Evolutionary conservation across 2,888 invertebrate species (phyloP).

Genomic region (Zaprionus obscuricornis): DNA sequence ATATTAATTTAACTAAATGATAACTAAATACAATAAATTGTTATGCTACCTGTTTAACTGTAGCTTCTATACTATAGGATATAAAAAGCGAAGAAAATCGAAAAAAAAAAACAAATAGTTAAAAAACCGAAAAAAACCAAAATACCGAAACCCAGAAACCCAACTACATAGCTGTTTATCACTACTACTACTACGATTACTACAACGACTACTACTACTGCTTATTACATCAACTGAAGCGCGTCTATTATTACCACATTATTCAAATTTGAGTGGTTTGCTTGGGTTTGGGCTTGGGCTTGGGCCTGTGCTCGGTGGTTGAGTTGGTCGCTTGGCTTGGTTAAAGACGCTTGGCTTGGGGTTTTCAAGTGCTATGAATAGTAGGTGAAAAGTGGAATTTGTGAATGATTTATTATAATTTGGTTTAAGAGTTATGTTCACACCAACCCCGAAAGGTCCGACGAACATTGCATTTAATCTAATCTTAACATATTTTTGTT

Average conservation of each 20-base stretch:
- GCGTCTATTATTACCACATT: slow-evolving; percentile 78
- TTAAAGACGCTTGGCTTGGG: background rate
- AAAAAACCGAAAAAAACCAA: slow-evolving; percentile 25
- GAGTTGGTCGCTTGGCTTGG: background rate
- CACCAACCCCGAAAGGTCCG: slow-evolving; percentile 61
- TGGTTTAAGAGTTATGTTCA: slow-evolving; percentile 79
- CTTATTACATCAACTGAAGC: slow-evolving; percentile 74
- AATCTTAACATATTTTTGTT: slow-evolving; percentile 50
- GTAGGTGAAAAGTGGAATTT: slow-evolving; percentile 79
- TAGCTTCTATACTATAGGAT: too few species aligned
- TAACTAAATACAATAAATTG: too few species aligned
- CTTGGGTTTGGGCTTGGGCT: slow-evolving; percentile 27
- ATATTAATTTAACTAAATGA: too few species aligned
- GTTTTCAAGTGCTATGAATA: slow-evolving; percentile 5
- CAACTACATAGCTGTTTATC: slow-evolving; percentile 15
- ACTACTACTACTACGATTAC: background rate
- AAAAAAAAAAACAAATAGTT: too few species aligned
- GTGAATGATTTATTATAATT: slow-evolving; percentile 79
- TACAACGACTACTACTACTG: background rate
- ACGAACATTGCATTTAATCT: slow-evolving; percentile 63
- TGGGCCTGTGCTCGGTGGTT: slow-evolving; percentile 21
- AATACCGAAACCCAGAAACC: slow-evolving; percentile 7
- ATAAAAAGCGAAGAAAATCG: too few species aligned
- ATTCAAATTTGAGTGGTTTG: slow-evolving; percentile 67
- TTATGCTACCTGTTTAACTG: too few species aligned